These are phyloP conservation scores for Thalassoma bifasciatum DNA, from an alignment of 2,113 vertebrate species.

Conservation along the genomic window DNA sequence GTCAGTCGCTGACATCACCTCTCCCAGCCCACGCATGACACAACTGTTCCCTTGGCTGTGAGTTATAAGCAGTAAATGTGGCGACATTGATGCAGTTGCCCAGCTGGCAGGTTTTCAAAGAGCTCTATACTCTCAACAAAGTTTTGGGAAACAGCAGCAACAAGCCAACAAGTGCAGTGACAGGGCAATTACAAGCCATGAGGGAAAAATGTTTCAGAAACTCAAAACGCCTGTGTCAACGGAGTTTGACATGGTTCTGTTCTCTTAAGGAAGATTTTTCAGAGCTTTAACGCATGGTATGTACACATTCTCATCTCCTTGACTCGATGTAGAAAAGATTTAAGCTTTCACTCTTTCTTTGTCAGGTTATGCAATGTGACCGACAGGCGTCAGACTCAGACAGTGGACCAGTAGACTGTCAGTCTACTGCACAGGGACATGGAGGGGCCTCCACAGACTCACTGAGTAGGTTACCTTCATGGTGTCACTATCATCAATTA, in stretches of 20 bases:
- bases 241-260: background rate
- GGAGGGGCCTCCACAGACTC: conserved; percentile 67
- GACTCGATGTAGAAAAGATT: background rate
- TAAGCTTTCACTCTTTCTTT: background rate
- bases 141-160: conserved; percentile 20
- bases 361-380: conserved; percentile 70
- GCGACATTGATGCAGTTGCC: conserved; percentile 58
- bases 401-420: conserved; percentile 69
- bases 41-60: conserved; percentile 53
- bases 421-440: conserved; percentile 33
- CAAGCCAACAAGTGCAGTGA: conserved; percentile 1
- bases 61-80: conserved; percentile 42
- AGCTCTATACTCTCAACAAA: conserved; percentile 12
- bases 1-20: conserved; percentile 37
- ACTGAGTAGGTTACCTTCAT: conserved; percentile 60
- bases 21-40: conserved; percentile 49
- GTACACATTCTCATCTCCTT: background rate
- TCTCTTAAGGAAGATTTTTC: too few relatives aligned
- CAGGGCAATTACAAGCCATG: conserved; percentile 35
- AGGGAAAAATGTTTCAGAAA: conserved; percentile 7
- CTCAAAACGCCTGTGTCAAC: background rate
- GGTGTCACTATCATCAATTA: background rate
- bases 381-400: conserved; percentile 76
- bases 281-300: too few relatives aligned
- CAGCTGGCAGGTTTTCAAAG: conserved; percentile 48